A percentile compares a stretch with the other conserved stretches of the same genome.
Conservation (phyloP, 2,888 invertebrate species). For the Tiliacea aurago region DNA sequence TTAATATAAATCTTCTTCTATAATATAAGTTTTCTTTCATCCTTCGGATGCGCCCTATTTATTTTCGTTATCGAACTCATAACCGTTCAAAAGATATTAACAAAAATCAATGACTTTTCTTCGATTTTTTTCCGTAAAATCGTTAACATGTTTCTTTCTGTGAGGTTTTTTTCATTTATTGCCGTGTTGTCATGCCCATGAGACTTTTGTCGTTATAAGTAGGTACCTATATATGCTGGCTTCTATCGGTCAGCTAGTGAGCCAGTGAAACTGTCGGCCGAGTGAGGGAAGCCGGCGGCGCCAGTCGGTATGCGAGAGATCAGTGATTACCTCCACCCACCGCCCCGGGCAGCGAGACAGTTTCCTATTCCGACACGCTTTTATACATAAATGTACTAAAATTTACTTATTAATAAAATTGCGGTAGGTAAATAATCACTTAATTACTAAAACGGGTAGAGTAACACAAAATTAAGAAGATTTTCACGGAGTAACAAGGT, state of each 20-base stretch:
- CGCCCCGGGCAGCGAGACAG: constrained; percentile 58
- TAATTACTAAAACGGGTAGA: constrained; percentile 2
- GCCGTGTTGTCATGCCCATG: too few species aligned
- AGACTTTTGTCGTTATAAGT: too few species aligned
- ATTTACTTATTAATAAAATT: constrained; percentile 5
- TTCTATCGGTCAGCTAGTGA: constrained; percentile 7
- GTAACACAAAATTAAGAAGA: neutral
- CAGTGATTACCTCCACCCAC: constrained; percentile 73
- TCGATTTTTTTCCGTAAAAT: too few species aligned
- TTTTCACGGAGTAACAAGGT: neutral
- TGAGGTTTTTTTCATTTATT: too few species aligned
- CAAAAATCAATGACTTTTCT: too few species aligned
- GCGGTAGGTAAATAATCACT: constrained; percentile 14
- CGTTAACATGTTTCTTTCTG: too few species aligned
- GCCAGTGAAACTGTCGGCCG: constrained; percentile 39
- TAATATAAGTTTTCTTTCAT: too few species aligned
- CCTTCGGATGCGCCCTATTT: too few species aligned
- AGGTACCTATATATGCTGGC: neutral
- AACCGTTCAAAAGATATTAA: too few species aligned
- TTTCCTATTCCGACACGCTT: constrained; percentile 55
- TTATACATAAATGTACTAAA: constrained; percentile 16
- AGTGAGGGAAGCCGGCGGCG: constrained; percentile 65
- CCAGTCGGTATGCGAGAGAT: constrained; percentile 72
- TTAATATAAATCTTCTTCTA: too few species aligned
- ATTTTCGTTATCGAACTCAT: too few species aligned